A percentile compares a stretch with the other conserved stretches of the same genome.
These are phyloP conservation scores for Rhagonycha lutea DNA, from an alignment of 2,888 invertebrate species.

Conservation along the genomic window DNA sequence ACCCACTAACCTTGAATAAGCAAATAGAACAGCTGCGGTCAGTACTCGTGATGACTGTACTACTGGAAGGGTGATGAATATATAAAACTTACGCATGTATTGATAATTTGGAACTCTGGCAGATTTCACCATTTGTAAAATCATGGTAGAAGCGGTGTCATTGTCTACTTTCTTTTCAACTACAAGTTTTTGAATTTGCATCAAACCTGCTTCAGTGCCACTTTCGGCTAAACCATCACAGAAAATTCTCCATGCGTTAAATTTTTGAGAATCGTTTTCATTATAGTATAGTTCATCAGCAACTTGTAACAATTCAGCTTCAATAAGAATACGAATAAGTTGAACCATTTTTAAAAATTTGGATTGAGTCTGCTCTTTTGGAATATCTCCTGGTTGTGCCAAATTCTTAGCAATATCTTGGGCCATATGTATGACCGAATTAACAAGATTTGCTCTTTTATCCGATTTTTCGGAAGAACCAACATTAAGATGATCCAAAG, in stretches of 20 bases:
- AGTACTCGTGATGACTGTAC: slow-evolving; percentile 59
- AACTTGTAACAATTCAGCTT: slow-evolving; percentile 62
- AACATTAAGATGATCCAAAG: slow-evolving; percentile 56
- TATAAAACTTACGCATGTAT: slow-evolving; percentile 65
- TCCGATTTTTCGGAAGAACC: slow-evolving; percentile 55
- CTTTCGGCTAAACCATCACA: slow-evolving; percentile 69
- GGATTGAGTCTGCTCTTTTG: slow-evolving; percentile 62
- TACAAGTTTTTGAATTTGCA: slow-evolving; percentile 65
- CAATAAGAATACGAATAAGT: slow-evolving; percentile 65
- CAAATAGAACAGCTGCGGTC: slow-evolving; percentile 62
- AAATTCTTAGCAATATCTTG: slow-evolving; percentile 56
- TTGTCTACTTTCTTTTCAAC: slow-evolving; percentile 51
- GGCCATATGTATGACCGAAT: neutral
- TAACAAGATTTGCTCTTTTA: slow-evolving; percentile 16
- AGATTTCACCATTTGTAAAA: slow-evolving; percentile 59
- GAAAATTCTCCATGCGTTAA: slow-evolving; percentile 65
- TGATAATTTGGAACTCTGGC: slow-evolving; percentile 67
- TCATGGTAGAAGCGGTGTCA: slow-evolving; percentile 64
- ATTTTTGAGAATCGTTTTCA: slow-evolving; percentile 42
- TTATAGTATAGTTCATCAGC: slow-evolving; percentile 59
- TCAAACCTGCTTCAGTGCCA: slow-evolving; percentile 71
- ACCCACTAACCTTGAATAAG: slow-evolving; percentile 64
- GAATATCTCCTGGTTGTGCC: slow-evolving; percentile 62
- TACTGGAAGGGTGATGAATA: slow-evolving; percentile 59
- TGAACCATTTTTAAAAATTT: slow-evolving; percentile 66